phyloP scores from a whole-genome alignment of 2,888 invertebrate genomes.

The Exephanes ischioxanthus region DNA sequence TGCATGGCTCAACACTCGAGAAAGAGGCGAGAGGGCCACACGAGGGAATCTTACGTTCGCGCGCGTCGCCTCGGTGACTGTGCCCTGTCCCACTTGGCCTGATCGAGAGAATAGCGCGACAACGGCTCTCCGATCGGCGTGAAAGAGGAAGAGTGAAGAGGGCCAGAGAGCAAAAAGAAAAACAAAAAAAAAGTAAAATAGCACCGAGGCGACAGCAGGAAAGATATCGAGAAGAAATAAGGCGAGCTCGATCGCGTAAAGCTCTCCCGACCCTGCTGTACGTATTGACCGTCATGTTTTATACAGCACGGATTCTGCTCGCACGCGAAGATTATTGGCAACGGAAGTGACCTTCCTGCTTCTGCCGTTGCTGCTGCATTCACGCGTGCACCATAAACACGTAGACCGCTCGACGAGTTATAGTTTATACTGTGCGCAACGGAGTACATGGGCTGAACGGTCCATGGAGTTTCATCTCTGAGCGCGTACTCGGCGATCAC shows the following conservation, averaged over 20 bases:
- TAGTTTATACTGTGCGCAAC: slow-evolving; percentile 42
- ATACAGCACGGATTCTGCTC: slow-evolving; percentile 12
- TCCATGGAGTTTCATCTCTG: slow-evolving; percentile 44
- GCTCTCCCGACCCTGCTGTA: slow-evolving; percentile 41
- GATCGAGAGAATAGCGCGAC: too few species aligned
- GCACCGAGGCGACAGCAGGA: slow-evolving; percentile 36
- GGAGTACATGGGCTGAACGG: slow-evolving; percentile 5
- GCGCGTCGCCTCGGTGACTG: slow-evolving; percentile 34
- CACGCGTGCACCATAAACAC: slow-evolving; percentile 52
- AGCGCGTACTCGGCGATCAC: slow-evolving; percentile 46
- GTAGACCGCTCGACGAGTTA: slow-evolving; percentile 33
- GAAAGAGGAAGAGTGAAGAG: slow-evolving; percentile 45
- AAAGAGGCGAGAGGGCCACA: slow-evolving; percentile 29
- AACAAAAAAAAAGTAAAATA: neutral
- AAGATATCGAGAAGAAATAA: slow-evolving; percentile 68
- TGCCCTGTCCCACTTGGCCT: slow-evolving; percentile 46
- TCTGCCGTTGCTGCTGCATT: slow-evolving; percentile 29
- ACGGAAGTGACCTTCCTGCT: slow-evolving; percentile 65
- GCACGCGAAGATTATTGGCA: slow-evolving; percentile 62
- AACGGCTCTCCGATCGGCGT: slow-evolving; percentile 29
- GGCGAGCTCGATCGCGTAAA: slow-evolving; percentile 63
- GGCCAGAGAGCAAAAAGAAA: slow-evolving; percentile 30
- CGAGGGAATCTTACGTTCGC: slow-evolving; percentile 25
- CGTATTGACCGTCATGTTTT: neutral
- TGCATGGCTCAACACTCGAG: neutral